These are phyloP conservation scores for Cardinalis cardinalis DNA, from an alignment of 2,113 vertebrate genomes.

Conservation along the genomic window DNA sequence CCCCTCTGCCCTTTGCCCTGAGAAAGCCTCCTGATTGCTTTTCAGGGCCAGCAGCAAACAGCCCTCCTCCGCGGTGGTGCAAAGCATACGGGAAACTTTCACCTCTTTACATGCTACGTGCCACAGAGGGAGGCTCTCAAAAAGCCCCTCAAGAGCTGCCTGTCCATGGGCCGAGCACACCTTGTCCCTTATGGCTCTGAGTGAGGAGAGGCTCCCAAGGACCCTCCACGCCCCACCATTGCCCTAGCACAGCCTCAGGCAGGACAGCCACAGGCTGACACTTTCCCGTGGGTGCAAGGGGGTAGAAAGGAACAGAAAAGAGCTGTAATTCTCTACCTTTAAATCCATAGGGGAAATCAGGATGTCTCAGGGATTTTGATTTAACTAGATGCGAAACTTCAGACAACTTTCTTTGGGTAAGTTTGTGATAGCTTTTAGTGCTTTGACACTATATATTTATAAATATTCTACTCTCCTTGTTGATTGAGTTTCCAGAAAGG, in stretches of 20 bases:
- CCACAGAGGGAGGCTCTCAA: rapidly evolving
- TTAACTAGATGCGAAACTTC: not conserved
- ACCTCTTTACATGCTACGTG: rapidly evolving
- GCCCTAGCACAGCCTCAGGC: not conserved
- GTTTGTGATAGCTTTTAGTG: not conserved
- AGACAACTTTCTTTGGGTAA: not conserved
- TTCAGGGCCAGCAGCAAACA: not conserved
- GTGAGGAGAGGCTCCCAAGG: rapidly evolving
- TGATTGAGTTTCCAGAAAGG: not conserved
- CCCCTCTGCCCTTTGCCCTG: not conserved
- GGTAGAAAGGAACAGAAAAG: not conserved
- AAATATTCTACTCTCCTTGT: not conserved
- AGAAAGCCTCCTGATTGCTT: not conserved
- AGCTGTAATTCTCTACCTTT: not conserved
- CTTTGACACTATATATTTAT: not conserved
- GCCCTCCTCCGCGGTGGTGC: not conserved
- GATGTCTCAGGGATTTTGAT: not conserved
- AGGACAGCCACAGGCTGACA: not conserved
- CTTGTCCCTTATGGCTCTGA: rapidly evolving
- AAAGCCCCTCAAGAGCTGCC: not conserved
- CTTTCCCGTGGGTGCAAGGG: rapidly evolving
- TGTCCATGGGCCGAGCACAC: not conserved
- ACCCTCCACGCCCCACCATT: rapidly evolving
- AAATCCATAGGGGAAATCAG: not conserved
- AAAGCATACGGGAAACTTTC: not conserved